A percentile compares a stretch with the other conserved stretches of the same genome.
phyloP scores from a whole-genome alignment of 2,113 vertebrate genomes.

The Cynopterus brachyotis region DNA sequence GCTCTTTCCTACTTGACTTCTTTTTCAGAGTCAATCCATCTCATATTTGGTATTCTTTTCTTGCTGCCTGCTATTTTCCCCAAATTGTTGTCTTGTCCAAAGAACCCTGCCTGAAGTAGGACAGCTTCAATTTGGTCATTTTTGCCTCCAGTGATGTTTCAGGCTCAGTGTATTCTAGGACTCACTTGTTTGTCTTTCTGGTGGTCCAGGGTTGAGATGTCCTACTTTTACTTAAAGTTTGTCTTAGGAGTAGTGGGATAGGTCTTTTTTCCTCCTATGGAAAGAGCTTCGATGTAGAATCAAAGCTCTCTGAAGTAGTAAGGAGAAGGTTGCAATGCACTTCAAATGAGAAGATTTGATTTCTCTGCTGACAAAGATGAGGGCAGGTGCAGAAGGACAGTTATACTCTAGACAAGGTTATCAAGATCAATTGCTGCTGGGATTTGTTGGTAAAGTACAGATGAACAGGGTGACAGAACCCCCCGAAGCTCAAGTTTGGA shows the following conservation, averaged over 20 bases:
- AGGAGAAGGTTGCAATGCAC: neutral
- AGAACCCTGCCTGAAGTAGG: neutral
- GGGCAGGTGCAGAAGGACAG: neutral
- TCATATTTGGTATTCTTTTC: neutral
- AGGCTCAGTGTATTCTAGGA: neutral
- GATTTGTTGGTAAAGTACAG: neutral
- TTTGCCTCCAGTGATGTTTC: neutral
- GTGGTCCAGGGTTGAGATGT: neutral
- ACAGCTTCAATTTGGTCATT: neutral
- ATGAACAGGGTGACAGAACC: neutral
- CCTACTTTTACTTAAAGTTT: neutral
- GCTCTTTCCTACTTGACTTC: neutral
- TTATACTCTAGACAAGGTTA: neutral
- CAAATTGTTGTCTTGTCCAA: neutral
- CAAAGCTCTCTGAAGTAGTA: neutral
- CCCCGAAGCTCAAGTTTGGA: neutral
- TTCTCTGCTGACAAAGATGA: neutral
- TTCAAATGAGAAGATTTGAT: neutral
- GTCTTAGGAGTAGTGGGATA: neutral
- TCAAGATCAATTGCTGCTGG: neutral
- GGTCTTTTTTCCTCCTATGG: neutral
- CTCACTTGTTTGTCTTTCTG: neutral
- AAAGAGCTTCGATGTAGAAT: neutral
- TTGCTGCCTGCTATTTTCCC: neutral
- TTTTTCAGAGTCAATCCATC: neutral